A percentile compares a stretch with the other conserved stretches of the same genome.
Evolutionary conservation across 2,888 invertebrate species (phyloP).

Genomic region (Mythimna impura): DNA sequence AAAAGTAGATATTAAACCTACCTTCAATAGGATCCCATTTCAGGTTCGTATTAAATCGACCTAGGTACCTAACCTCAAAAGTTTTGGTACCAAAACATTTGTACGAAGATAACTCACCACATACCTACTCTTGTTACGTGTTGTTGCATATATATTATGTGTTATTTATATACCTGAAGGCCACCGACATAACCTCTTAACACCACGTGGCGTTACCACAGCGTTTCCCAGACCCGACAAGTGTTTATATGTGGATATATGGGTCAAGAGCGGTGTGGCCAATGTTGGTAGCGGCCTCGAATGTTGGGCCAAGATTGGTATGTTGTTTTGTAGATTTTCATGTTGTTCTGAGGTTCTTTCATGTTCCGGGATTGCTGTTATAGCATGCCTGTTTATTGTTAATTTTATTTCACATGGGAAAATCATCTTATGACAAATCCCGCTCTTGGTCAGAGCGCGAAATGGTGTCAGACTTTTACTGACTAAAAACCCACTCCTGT

Average conservation of each 20-base stretch:
- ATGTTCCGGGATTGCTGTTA: too few species aligned
- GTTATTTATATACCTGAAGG: conserved; percentile 33
- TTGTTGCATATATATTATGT: neutral
- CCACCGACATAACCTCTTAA: conserved; percentile 46
- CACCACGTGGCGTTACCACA: conserved; percentile 45
- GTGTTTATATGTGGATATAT: conserved; percentile 24
- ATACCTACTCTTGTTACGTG: neutral
- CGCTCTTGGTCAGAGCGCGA: too few species aligned
- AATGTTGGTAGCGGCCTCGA: conserved; percentile 35
- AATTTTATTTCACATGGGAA: too few species aligned
- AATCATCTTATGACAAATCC: too few species aligned
- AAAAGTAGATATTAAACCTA: too few species aligned
- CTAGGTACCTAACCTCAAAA: neutral
- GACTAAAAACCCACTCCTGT: too few species aligned
- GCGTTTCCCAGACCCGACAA: conserved; percentile 20
- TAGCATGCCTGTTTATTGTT: neutral
- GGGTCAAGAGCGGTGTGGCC: conserved; percentile 40
- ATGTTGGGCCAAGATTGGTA: conserved; percentile 29
- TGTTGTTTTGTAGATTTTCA: neutral
- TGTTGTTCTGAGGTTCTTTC: neutral
- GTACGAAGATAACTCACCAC: neutral
- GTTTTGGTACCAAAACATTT: neutral
- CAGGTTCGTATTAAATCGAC: neutral
- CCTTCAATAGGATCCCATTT: too few species aligned
- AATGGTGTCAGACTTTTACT: too few species aligned